Evolutionary conservation across 1,140 invertebrate genomes (phyloP).

Genomic region (Tetragnatha versicolor): DNA sequence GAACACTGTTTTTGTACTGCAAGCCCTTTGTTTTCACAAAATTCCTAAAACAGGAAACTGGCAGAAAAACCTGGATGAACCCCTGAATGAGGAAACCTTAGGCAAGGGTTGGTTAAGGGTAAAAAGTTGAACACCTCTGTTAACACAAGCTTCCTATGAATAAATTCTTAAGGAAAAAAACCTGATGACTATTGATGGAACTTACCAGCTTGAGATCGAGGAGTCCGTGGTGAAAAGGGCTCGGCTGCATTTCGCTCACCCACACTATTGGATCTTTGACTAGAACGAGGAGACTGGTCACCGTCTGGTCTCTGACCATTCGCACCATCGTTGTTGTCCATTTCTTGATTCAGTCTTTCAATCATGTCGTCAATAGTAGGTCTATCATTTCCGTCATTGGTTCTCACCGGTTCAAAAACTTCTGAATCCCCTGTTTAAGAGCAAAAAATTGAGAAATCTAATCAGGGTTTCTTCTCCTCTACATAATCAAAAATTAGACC

Average conservation of each 20-base stretch:
- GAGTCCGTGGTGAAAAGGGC: conserved; percentile 46
- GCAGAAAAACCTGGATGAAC: too few relatives aligned
- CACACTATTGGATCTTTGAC: conserved; percentile 7
- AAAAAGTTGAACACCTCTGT: too few relatives aligned
- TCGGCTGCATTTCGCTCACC: conserved; percentile 24
- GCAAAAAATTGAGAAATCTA: not conserved
- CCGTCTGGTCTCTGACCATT: not conserved
- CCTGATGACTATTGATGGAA: not conserved
- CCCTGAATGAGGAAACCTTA: too few relatives aligned
- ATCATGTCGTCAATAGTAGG: conserved; percentile 80
- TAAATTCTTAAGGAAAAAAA: not conserved
- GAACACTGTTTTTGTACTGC: too few relatives aligned
- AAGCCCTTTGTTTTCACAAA: too few relatives aligned
- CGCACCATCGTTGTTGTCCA: not conserved
- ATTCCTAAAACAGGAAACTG: too few relatives aligned
- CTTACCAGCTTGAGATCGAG: conserved; percentile 41
- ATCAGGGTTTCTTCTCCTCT: too few relatives aligned
- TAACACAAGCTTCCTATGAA: not conserved
- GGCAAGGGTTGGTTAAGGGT: too few relatives aligned
- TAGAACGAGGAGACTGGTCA: conserved; percentile 28
- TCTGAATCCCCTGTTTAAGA: conserved; percentile 62
- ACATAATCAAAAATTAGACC: too few relatives aligned
- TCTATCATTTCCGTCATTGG: conserved; percentile 64
- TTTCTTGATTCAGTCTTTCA: conserved; percentile 70
- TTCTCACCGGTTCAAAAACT: conserved; percentile 63